phyloP scores from a whole-genome alignment of 2,888 invertebrate genomes.

The Apodemia zela region DNA sequence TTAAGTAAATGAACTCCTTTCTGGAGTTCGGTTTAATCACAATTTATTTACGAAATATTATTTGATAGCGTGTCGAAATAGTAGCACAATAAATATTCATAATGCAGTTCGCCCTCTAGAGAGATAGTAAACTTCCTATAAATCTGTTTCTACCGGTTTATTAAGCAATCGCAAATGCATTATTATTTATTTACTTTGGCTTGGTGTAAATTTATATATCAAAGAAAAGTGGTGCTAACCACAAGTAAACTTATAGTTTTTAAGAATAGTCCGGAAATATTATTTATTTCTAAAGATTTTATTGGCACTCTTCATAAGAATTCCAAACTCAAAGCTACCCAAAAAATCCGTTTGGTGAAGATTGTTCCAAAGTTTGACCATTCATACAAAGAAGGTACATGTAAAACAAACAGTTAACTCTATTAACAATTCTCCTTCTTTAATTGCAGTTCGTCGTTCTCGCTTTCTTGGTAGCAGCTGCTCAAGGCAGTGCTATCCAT shows the following conservation, averaged over 20 bases:
- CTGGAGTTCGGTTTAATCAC: neutral
- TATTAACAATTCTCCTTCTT: too few species aligned
- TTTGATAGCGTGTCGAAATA: neutral
- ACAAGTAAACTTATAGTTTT: too few species aligned
- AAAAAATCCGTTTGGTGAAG: too few species aligned
- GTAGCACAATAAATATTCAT: slow-evolving; percentile 1
- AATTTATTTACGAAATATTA: neutral
- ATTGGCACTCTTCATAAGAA: too few species aligned
- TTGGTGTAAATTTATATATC: neutral
- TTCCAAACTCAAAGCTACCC: too few species aligned
- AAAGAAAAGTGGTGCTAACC: too few species aligned
- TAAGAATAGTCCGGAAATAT: too few species aligned
- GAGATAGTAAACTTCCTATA: slow-evolving; percentile 3
- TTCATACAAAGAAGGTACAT: too few species aligned
- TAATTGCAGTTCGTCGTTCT: slow-evolving; percentile 65
- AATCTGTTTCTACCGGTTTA: neutral
- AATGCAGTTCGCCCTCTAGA: slow-evolving; percentile 3
- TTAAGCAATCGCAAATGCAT: slow-evolving; percentile 2
- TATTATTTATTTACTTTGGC: neutral
- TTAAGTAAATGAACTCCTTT: neutral
- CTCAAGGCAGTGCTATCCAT: slow-evolving; percentile 60
- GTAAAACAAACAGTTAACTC: too few species aligned
- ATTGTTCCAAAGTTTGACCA: too few species aligned
- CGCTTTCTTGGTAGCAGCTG: slow-evolving; percentile 66
- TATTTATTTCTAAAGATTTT: too few species aligned